Evolutionary conservation across 1,140 invertebrate genomes (phyloP).

Genomic region (Melipona quadrifasciata): DNA sequence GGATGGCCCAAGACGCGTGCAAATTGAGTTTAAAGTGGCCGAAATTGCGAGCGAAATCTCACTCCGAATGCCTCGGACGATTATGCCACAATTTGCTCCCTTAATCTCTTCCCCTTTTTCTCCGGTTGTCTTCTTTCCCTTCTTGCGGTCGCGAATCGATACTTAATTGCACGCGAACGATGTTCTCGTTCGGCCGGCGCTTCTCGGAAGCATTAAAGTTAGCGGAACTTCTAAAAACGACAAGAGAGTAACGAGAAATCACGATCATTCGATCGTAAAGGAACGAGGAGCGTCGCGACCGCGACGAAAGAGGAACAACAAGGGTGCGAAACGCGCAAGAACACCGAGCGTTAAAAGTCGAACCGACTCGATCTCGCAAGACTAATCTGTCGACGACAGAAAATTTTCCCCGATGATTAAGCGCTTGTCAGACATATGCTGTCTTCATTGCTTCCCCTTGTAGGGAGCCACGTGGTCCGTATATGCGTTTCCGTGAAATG

Average conservation of each 20-base stretch:
- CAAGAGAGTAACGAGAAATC: background rate
- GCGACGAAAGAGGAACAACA: background rate
- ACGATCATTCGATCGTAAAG: background rate
- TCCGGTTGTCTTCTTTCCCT: background rate
- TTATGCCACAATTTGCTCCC: constrained; percentile 32
- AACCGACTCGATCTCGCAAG: constrained; percentile 32
- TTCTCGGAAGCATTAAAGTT: constrained; percentile 38
- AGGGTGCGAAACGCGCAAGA: background rate
- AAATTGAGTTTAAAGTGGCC: constrained; percentile 36
- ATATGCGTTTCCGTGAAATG: constrained; percentile 64
- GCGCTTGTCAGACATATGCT: constrained; percentile 70
- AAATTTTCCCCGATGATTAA: constrained; percentile 76
- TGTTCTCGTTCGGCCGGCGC: background rate
- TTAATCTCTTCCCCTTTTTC: background rate
- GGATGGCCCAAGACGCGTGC: background rate
- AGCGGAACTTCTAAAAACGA: constrained; percentile 9
- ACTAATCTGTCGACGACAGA: constrained; percentile 68
- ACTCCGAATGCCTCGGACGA: background rate
- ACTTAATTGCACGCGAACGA: constrained; percentile 27
- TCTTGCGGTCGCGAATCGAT: background rate
- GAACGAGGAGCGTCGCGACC: background rate
- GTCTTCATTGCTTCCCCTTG: constrained; percentile 72
- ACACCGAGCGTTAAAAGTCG: constrained; percentile 8
- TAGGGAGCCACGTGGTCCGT: constrained; percentile 53
- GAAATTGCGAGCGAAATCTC: constrained; percentile 31